Conservation (phyloP, 2,797 vertebrate species). For the Aselliscus stoliczkanus region DNA sequence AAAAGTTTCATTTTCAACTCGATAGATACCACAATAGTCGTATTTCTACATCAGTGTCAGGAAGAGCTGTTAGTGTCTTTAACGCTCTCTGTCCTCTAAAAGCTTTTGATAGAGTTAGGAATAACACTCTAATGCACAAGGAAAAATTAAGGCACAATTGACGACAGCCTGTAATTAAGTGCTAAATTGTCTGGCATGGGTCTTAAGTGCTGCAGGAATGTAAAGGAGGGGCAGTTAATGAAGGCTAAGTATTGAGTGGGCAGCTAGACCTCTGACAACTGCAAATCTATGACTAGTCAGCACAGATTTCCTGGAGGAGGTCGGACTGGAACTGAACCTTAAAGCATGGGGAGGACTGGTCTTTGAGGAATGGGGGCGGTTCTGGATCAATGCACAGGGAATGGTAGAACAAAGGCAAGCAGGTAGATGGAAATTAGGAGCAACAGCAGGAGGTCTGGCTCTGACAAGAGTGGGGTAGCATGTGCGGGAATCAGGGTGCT, state of each 20-base stretch:
- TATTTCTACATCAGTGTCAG: neutral
- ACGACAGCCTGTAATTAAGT: constrained; percentile 42
- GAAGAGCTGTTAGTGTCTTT: neutral
- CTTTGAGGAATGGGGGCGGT: neutral
- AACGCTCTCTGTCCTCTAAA: neutral
- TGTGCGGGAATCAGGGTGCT: neutral
- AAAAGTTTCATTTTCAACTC: neutral
- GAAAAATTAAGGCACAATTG: constrained; percentile 35
- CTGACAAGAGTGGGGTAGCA: neutral
- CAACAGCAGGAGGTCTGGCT: neutral
- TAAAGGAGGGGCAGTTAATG: neutral
- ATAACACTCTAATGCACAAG: constrained; percentile 1
- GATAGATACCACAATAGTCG: neutral
- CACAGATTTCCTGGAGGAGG: constrained; percentile 29
- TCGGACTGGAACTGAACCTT: neutral
- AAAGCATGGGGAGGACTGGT: neutral
- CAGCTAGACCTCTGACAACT: neutral
- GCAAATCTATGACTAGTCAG: neutral
- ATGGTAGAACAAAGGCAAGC: neutral
- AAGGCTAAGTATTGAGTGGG: neutral
- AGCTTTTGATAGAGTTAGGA: neutral
- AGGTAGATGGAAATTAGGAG: neutral
- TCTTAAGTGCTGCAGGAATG: neutral
- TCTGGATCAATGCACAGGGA: neutral
- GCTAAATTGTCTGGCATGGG: neutral